A percentile compares a stretch with the other conserved stretches of the same genome.
These are phyloP conservation scores for Molossus alvarezi DNA, from an alignment of 2,797 vertebrate species.

Conservation along the genomic window DNA sequence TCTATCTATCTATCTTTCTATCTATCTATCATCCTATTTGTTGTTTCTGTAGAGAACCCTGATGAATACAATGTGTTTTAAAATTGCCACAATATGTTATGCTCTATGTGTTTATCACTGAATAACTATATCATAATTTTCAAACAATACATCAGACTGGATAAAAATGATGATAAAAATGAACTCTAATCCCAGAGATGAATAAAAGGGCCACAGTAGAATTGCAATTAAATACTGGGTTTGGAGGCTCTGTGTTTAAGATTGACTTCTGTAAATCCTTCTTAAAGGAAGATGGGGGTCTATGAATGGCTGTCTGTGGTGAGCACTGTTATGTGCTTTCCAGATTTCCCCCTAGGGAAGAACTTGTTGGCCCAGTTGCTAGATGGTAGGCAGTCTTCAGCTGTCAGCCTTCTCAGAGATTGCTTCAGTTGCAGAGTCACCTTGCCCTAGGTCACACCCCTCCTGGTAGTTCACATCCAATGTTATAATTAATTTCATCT, in stretches of 20 bases:
- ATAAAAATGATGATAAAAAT: slow-evolving; percentile 38
- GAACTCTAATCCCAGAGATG: neutral
- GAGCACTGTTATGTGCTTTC: neutral
- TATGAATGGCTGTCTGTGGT: slow-evolving; percentile 33
- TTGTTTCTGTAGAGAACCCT: neutral
- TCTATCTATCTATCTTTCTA: too few species aligned
- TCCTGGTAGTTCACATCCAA: neutral
- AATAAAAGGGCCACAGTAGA: neutral
- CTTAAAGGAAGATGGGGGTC: neutral
- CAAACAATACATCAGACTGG: neutral
- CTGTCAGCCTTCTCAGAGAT: neutral
- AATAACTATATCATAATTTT: slow-evolving; percentile 43
- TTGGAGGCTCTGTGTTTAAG: neutral
- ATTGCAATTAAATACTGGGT: neutral
- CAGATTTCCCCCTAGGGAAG: neutral
- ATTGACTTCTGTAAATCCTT: neutral
- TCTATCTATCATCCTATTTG: neutral
- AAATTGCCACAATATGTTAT: slow-evolving; percentile 38
- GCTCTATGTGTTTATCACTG: neutral
- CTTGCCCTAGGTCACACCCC: neutral
- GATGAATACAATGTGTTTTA: neutral
- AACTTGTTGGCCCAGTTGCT: slow-evolving; percentile 36
- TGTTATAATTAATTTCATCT: neutral
- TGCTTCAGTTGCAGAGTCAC: neutral
- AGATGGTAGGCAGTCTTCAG: neutral